Evolutionary conservation across 2,113 vertebrate species (phyloP), one percentile per base, ranked within the genome.

Genomic region (Nipponia nippon): DNA sequence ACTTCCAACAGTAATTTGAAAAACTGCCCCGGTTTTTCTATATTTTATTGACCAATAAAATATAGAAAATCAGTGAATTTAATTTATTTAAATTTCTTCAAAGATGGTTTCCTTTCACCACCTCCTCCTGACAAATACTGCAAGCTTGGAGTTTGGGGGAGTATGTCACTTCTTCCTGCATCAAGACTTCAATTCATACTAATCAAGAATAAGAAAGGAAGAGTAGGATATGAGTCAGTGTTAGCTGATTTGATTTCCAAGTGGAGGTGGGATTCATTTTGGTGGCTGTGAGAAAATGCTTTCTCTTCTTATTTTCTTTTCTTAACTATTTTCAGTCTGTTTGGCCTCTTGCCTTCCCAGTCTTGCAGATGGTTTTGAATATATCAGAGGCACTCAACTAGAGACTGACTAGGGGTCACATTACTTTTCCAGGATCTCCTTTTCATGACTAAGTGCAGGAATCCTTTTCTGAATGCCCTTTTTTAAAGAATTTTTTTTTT

Each of bases 121-220:
- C 22, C 42, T 87, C 65, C 61, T 87, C 32, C 59, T 83, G 76
- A 81, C 6, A 93, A 83, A 80, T 78, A 40, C 67, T 92, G 88
- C 69, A 87, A 79, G 59, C 93, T 83, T 89, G 56, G 36, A 87
- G 52, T 56, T 92, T 89, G 91, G 44, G 52, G 81, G 93, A 95
- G 83, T 89, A 56, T 95, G 91, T 94, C 84, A 95, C 49, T 91
- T 92, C 83, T 95, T 97, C 77, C 90, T 92, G 83, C 38, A 95
- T 96, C 80, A 96, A 95, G 94, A 27, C 52, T 95, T 95, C 91
- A 97, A 91, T 97, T 97, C 89, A 95, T 94, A 94, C 89, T 95
- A 87, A 97, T 91, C 91, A 95, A 89, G 92, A 96, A 91, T 53
- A 95, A 94, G 94, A 97, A 96, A 93, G 85, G 50, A 95, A 94